Conservation (phyloP, 1,140 invertebrate species). For the Ctenoplectra terminalis region DNA sequence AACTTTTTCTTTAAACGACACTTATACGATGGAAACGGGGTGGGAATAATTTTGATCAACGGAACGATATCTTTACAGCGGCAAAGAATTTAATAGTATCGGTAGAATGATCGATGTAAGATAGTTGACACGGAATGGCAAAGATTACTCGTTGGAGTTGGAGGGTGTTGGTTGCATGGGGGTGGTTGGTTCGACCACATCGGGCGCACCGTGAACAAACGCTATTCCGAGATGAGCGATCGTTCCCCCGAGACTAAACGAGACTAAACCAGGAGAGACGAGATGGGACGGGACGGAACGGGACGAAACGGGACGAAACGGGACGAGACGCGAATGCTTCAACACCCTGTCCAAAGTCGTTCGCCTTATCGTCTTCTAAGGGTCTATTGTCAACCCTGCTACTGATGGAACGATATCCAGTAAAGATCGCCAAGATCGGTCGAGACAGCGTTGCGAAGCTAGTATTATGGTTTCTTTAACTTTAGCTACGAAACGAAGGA, state of each 20-base stretch:
- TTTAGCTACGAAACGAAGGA: not conserved
- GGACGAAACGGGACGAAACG: no score
- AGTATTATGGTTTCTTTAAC: not conserved
- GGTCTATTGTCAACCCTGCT: conserved; percentile 47
- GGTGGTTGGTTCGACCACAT: conserved; percentile 45
- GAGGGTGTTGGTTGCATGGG: not conserved
- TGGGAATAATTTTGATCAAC: no score
- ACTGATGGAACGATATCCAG: conserved; percentile 51
- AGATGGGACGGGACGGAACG: no score
- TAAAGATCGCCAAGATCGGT: not conserved
- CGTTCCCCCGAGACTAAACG: conserved; percentile 74
- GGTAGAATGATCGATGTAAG: conserved; percentile 78
- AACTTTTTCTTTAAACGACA: not conserved
- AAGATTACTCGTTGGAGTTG: conserved; percentile 76
- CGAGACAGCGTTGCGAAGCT: not conserved
- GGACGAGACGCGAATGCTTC: conserved; percentile 55
- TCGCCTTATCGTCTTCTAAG: conserved; percentile 71
- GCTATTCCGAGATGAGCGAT: conserved; percentile 79
- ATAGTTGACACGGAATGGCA: conserved; percentile 77
- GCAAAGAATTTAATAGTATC: conserved; percentile 78
- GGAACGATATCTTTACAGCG: not conserved
- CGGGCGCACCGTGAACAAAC: conserved; percentile 65
- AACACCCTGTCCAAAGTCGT: conserved; percentile 71
- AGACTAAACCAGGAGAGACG: conserved; percentile 62
- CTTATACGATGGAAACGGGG: no score